phyloP scores from a whole-genome alignment of 2,113 vertebrate genomes.

The Eurystomus gularis region DNA sequence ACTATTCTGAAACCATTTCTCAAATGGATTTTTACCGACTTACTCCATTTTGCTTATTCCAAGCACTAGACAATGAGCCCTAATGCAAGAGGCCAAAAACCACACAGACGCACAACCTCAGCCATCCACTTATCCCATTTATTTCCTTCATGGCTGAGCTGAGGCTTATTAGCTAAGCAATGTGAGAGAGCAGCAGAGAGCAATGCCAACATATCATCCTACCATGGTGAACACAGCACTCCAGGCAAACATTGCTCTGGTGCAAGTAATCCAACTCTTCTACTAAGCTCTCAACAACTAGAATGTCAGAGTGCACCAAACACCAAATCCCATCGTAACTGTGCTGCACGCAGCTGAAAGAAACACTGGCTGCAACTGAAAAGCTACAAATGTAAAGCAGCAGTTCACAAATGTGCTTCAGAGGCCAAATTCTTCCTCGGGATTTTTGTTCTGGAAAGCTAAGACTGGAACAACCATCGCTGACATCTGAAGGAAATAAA shows the following conservation, averaged over 20 bases:
- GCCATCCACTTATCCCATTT: neutral
- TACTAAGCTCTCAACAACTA: neutral
- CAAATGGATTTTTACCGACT: neutral
- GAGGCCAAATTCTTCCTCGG: neutral
- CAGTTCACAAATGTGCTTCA: neutral
- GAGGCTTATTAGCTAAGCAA: neutral
- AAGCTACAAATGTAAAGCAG: neutral
- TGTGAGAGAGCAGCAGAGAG: neutral
- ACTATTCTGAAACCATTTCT: neutral
- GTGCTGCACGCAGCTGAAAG: neutral
- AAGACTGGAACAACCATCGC: neutral
- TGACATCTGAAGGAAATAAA: neutral
- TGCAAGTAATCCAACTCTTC: neutral
- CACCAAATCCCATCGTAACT: neutral
- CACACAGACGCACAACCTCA: accelerated
- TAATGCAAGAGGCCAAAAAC: neutral
- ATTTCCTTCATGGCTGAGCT: neutral
- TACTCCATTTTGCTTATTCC: neutral
- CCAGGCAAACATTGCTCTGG: neutral
- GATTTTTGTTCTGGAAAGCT: neutral
- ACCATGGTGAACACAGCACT: neutral
- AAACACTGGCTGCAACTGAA: neutral
- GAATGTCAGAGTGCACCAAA: neutral
- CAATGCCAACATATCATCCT: neutral
- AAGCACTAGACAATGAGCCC: neutral